Evolutionary conservation across 2,888 invertebrate genomes (phyloP).

Genomic region (Thera britannica): DNA sequence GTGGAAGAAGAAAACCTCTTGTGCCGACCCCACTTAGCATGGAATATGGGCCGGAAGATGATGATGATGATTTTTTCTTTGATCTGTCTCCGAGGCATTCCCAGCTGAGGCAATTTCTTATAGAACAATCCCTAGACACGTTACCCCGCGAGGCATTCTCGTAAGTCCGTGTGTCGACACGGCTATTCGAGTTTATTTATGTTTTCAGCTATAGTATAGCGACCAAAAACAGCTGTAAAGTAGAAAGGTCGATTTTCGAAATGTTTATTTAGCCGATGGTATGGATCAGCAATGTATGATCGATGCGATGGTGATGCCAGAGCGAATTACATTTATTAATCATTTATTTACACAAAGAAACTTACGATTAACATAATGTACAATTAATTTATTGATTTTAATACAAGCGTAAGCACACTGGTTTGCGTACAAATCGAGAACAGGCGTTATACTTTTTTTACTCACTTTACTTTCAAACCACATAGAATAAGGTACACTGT

Average conservation of each 20-base stretch:
- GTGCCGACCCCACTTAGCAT: too few species aligned
- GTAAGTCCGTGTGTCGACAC: too few species aligned
- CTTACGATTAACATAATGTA: too few species aligned
- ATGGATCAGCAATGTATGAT: not conserved
- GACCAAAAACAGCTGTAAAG: not conserved
- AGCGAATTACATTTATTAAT: conserved; percentile 9
- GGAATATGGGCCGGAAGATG: too few species aligned
- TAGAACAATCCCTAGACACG: too few species aligned
- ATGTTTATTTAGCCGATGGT: not conserved
- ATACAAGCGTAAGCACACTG: not conserved
- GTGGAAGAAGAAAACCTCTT: too few species aligned
- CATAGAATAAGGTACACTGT: too few species aligned
- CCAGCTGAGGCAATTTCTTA: too few species aligned
- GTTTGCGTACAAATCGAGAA: not conserved
- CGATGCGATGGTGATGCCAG: conserved; percentile 10
- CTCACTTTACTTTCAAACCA: too few species aligned
- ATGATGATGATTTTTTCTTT: too few species aligned
- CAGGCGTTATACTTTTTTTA: not conserved
- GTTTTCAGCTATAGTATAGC: not conserved
- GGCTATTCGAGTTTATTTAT: not conserved
- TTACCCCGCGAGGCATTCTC: too few species aligned
- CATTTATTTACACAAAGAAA: too few species aligned
- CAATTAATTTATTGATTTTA: not conserved
- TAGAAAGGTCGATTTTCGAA: not conserved
- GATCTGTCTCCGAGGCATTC: not conserved